Evolutionary conservation across 2,888 invertebrate species (phyloP), one percentile per base, ranked within the genome.

Genomic region (Nycteola revayana): DNA sequence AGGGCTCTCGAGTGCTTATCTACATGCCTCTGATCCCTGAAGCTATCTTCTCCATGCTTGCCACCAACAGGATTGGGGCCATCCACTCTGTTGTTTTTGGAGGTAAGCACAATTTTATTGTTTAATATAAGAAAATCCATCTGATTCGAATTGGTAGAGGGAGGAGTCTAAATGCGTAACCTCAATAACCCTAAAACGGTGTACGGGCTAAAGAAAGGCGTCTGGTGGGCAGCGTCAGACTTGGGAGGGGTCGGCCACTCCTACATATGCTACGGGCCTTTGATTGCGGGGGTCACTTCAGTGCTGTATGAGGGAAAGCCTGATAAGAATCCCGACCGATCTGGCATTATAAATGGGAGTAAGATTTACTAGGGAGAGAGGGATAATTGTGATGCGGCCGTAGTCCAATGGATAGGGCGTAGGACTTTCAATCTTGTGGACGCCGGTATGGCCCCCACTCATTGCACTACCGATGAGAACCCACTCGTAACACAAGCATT

Each of bases 21-120:
- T 98, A 98, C 76, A 98, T 98, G 98, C 98, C 98, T 0, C 91
- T 98, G 37, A 95, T 98, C 28, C 97, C 98, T 0, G 96, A 98
- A 77, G 94, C 96, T 0, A 91, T 97, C 26, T 91, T 97, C 31
- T 93, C 97, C 1, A 97, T 98, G 94, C 75, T 98, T 58, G 97
- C 98, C 0, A 94, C 94, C 1, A 95, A 94, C 21, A 89, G 98
- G 26, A 86, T 98, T 6, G 98, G 98, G 0, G 98, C 96, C 1
- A 90, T 96, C n/a, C 98, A 98, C 71, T 96, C 96, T 0, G 95
- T 98, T 0, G 98, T 98, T 0, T 98, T 98, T 82, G 98, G 98
- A 67, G 96, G 95, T 94, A 75, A 75, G 51, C n/a, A n/a, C n/a
- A n/a, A n/a, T n/a, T n/a, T n/a, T n/a, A n/a, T n/a, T n/a, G n/a